These are phyloP conservation scores for Thymelicus lineola DNA, from an alignment of 2,888 invertebrate species.

Conservation along the genomic window DNA sequence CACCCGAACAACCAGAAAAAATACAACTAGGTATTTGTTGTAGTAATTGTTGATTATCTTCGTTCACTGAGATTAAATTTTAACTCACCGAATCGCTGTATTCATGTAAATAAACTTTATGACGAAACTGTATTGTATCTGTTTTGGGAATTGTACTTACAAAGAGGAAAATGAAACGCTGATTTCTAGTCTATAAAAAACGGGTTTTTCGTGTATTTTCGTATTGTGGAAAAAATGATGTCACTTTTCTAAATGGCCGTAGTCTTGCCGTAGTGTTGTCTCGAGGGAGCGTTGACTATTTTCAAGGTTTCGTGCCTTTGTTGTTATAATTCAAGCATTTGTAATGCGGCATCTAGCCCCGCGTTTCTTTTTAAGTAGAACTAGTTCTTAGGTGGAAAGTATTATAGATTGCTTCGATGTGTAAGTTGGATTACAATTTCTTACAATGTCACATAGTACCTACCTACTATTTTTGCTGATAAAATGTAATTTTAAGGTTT, in stretches of 20 bases:
- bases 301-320: slow-evolving; percentile 19
- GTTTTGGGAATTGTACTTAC: slow-evolving; percentile 20
- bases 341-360: background rate
- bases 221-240: slow-evolving; percentile 25
- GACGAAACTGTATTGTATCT: slow-evolving; percentile 41
- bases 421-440: too few species aligned
- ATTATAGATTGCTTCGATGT: background rate
- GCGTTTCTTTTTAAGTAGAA: background rate
- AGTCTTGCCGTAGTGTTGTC: slow-evolving; percentile 31
- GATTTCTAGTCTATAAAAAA: slow-evolving; percentile 30
- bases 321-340: slow-evolving; percentile 21
- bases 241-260: slow-evolving; percentile 36
- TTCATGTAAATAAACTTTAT: slow-evolving; percentile 5
- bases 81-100: too few species aligned
- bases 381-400: background rate
- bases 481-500: too few species aligned
- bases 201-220: slow-evolving; percentile 27
- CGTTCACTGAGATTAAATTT: too few species aligned
- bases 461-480: too few species aligned
- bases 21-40: too few species aligned
- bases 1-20: too few species aligned
- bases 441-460: too few species aligned
- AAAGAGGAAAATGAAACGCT: slow-evolving; percentile 18
- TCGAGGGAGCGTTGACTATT: slow-evolving; percentile 23
- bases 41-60: too few species aligned